Evolutionary conservation across 2,888 invertebrate species (phyloP), one percentile per base, ranked within the genome.

Genomic region (Brachylomia viminalis): DNA sequence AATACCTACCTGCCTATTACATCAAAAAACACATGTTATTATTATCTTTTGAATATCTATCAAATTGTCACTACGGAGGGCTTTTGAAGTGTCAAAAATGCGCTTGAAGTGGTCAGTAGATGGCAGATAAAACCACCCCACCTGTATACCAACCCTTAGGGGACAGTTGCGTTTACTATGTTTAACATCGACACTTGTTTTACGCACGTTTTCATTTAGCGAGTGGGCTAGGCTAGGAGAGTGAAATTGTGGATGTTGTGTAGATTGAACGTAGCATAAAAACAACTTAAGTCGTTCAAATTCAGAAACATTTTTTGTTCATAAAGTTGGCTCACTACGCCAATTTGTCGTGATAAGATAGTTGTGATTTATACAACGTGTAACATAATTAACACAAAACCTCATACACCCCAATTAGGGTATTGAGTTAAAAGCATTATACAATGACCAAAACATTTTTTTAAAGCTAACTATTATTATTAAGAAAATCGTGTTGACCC

Each of bases 11-110:
- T 83, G 69, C 8, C 20, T 79, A 84, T 88, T 81, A 88, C 86
- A 84, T 72, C 61, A 79, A 93, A 93, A 93, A 94, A 95, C 94
- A 95, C 92, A 93, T 95, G 95, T 95, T 86, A 86, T 85, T 91
- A 91, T 91, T 92, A 91, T 90, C 91, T 89, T 86, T 86, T 86
- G 87, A 87, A 90, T 93, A 93, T 94, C 93, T 88, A 91, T 92
- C 89, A 88, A 88, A 90, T 91, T 91, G 94, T 94, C 93, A 90
- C 87, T 89, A 86, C 23, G 85, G 85, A 85, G 91, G 92, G 90
- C 84, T 85, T 86, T 83, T 85, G 80, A 89, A 87, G 87, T 87
- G 87, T 87, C 87, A 88, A 87, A 89, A 87, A 87, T 80, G 86
- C 89, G 87, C 74, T 73, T 87, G 87, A 86, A 86, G 87, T 87